phyloP scores from a whole-genome alignment of 2,113 vertebrate species.

The Pionites leucogaster region DNA sequence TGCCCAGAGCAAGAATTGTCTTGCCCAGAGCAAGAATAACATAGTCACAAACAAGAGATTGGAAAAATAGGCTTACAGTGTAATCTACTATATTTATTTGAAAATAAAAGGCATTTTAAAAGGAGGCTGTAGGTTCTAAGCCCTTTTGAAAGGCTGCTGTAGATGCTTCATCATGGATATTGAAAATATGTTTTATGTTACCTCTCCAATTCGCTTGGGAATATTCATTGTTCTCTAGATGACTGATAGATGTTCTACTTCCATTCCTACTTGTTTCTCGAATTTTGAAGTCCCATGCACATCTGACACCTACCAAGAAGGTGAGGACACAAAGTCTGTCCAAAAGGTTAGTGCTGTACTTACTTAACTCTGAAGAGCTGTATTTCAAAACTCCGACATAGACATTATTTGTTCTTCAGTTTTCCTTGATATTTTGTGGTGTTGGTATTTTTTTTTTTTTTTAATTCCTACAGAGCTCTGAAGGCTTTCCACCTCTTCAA shows the following conservation, averaged over 20 bases:
- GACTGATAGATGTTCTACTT: neutral
- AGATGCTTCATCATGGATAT: neutral
- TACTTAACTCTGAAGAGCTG: neutral
- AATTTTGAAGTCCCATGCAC: neutral
- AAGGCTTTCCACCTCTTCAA: slow-evolving; percentile 28
- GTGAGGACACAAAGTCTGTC: neutral
- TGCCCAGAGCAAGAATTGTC: neutral
- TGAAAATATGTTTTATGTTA: neutral
- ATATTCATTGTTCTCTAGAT: neutral
- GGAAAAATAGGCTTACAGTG: neutral
- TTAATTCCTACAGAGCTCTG: slow-evolving; percentile 59
- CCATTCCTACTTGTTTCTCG: neutral
- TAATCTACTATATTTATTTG: neutral
- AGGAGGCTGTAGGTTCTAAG: neutral
- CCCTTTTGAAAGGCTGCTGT: neutral
- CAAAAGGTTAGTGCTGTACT: neutral
- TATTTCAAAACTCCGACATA: neutral
- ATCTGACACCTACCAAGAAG: neutral
- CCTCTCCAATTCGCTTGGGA: neutral
- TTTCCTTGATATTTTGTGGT: neutral
- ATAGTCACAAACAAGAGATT: neutral
- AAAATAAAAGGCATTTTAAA: neutral
- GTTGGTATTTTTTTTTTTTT: neutral
- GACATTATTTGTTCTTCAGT: neutral
- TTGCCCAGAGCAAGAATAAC: neutral